Evolutionary conservation across 2,113 vertebrate species (phyloP).

Genomic region (Pseudonaja textilis): DNA sequence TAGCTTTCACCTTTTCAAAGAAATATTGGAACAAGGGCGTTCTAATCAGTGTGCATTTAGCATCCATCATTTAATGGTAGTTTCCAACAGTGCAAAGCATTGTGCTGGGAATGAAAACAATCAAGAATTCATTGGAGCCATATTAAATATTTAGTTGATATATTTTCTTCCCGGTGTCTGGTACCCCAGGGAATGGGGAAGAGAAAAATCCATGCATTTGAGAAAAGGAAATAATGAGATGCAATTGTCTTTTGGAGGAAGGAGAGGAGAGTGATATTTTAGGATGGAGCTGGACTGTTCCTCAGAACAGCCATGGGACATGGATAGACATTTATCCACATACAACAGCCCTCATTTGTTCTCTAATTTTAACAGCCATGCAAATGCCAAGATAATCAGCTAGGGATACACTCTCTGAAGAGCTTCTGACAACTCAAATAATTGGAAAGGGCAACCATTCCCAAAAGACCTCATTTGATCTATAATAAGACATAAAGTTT

Average conservation of each 20-base stretch:
- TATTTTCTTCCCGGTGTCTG: constrained; percentile 17
- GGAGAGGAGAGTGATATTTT: not conserved
- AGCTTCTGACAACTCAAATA: constrained; percentile 11
- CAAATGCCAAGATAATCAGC: not conserved
- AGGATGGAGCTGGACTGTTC: not conserved
- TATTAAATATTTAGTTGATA: constrained; percentile 49
- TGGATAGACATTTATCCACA: constrained; percentile 12
- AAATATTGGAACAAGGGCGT: not conserved
- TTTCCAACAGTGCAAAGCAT: not conserved
- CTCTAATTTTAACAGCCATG: constrained; percentile 1
- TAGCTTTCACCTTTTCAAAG: not conserved
- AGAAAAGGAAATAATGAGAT: constrained; percentile 17
- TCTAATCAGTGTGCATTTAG: constrained; percentile 9
- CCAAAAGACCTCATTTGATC: not conserved
- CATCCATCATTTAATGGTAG: constrained; percentile 25
- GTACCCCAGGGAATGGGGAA: not conserved
- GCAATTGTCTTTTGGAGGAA: not conserved
- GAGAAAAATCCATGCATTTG: not conserved
- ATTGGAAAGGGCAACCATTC: not conserved
- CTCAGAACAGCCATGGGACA: constrained; percentile 34
- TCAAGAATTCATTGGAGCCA: constrained; percentile 34
- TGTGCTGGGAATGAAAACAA: constrained; percentile 39
- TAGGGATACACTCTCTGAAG: not conserved
- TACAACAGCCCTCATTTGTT: not conserved
- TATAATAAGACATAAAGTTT: not conserved